Evolutionary conservation across 2,797 vertebrate species (phyloP).

Genomic region (Notolepis coatsorum): DNA sequence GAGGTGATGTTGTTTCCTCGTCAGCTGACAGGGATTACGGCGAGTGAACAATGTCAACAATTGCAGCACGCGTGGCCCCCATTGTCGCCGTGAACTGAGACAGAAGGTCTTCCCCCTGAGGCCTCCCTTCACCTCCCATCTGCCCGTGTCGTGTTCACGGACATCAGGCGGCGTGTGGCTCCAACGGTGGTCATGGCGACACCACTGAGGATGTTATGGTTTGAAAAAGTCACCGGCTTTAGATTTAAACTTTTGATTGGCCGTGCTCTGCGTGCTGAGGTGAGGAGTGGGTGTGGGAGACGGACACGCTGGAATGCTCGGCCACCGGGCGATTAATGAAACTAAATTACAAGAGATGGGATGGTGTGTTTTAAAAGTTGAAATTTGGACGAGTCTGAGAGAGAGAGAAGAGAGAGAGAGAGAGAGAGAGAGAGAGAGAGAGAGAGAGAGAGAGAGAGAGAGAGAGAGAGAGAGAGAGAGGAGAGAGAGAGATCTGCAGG

Average conservation of each 20-base stretch:
- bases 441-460: too few species aligned
- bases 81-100: slow-evolving; percentile 79
- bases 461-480: too few species aligned
- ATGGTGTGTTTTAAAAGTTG: too few species aligned
- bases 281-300: neutral
- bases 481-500: too few species aligned
- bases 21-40: slow-evolving; percentile 70
- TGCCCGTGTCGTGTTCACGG: slow-evolving; percentile 63
- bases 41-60: slow-evolving; percentile 67
- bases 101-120: slow-evolving; percentile 66
- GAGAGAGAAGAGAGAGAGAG: too few species aligned
- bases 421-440: too few species aligned
- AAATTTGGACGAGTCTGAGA: too few species aligned
- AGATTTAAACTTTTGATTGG: slow-evolving; percentile 1
- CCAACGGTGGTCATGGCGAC: slow-evolving; percentile 49
- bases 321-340: neutral
- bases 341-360: neutral
- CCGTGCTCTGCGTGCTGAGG: neutral
- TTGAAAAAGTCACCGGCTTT: slow-evolving; percentile 46
- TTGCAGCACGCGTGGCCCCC: slow-evolving; percentile 61
- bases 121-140: slow-evolving; percentile 59
- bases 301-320: too few species aligned
- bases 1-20: slow-evolving; percentile 69
- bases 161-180: slow-evolving; percentile 57
- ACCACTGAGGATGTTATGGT: slow-evolving; percentile 52